These are phyloP conservation scores for Nyctibius grandis DNA, from an alignment of 2,797 vertebrate species.

Conservation along the genomic window DNA sequence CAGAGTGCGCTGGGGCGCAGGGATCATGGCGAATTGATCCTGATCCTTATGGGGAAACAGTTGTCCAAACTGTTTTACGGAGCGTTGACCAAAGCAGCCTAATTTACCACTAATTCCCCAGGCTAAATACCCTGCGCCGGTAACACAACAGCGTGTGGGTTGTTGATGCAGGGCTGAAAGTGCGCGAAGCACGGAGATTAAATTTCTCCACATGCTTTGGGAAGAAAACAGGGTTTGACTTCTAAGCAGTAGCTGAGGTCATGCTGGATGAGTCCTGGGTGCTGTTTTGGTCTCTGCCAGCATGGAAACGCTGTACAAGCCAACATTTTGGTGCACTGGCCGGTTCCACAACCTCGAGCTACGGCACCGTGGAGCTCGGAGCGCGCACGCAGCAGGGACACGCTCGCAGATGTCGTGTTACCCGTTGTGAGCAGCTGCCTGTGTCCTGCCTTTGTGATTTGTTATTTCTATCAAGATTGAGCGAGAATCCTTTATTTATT, in stretches of 20 bases:
- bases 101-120: background rate
- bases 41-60: background rate
- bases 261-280: background rate
- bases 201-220: background rate
- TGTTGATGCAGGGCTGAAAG: accelerated
- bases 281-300: background rate
- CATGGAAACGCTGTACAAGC: background rate
- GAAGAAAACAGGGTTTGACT: background rate
- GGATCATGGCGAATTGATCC: background rate
- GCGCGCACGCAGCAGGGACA: accelerated
- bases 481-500: background rate
- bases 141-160: accelerated
- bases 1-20: background rate
- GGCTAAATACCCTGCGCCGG: accelerated
- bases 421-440: background rate
- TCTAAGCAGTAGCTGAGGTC: background rate
- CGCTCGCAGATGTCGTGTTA: accelerated
- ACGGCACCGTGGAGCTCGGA: accelerated
- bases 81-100: accelerated
- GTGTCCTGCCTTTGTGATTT: background rate
- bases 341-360: accelerated
- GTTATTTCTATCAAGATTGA: background rate
- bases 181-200: background rate
- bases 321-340: background rate
- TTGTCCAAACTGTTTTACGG: background rate